Evolutionary conservation across 2,113 vertebrate species (phyloP).

Genomic region (human): DNA sequence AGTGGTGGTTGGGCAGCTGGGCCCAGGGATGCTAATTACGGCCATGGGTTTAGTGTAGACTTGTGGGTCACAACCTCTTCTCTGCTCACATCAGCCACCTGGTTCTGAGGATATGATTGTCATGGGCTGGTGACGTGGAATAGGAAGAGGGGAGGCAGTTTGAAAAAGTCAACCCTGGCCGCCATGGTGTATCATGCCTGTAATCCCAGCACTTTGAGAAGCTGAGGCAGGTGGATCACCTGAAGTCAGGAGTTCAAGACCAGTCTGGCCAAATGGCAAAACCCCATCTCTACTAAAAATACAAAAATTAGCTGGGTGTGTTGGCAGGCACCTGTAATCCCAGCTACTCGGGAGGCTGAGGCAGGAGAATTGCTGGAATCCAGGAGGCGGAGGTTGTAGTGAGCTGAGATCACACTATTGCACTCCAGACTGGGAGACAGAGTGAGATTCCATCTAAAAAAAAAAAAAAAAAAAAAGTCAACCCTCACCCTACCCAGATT

Average conservation of each 20-base stretch:
- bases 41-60: background rate
- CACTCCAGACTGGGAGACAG: background rate
- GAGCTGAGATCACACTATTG: accelerated
- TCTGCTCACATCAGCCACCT: background rate
- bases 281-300: background rate
- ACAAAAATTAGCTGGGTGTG: too few species aligned
- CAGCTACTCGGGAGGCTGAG: too few species aligned
- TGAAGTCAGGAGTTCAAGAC: background rate
- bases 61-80: background rate
- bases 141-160: background rate
- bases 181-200: background rate
- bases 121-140: background rate
- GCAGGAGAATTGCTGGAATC: too few species aligned
- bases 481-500: background rate
- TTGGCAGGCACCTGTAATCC: too few species aligned
- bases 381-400: too few species aligned
- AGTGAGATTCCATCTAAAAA: background rate
- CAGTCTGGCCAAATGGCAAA: background rate
- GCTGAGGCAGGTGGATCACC: too few species aligned
- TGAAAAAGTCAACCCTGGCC: background rate
- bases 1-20: background rate
- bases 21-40: background rate
- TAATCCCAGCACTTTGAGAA: background rate
- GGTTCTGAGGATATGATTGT: background rate
- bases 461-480: background rate